Percentiles rank a stretch among this genome's conserved stretches.
Evolutionary conservation across 2,797 vertebrate genomes (phyloP).

Genomic region (Helicolenus hilgendorfi): DNA sequence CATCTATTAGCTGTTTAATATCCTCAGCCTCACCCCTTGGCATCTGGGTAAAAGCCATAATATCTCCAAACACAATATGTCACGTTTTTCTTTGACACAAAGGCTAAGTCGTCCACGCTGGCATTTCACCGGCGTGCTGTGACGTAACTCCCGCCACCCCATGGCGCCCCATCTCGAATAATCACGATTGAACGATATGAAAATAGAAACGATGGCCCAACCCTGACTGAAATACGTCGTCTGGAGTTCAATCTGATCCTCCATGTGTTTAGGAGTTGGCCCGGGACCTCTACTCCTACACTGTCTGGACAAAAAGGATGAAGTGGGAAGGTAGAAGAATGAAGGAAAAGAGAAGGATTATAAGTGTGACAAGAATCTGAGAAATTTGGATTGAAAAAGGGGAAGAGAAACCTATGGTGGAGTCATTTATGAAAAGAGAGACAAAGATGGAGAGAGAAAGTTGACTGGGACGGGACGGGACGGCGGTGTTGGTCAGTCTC

Average conservation of each 20-base stretch:
- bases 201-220: background rate
- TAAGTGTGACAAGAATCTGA: slow-evolving; percentile 8
- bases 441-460: slow-evolving; percentile 19
- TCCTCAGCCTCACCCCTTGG: background rate
- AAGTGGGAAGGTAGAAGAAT: slow-evolving; percentile 53
- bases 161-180: background rate
- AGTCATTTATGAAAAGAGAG: background rate
- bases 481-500: slow-evolving; percentile 52
- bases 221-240: background rate
- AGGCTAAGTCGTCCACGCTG: background rate
- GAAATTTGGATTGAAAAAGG: background rate
- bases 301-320: slow-evolving; percentile 60
- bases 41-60: background rate
- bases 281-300: slow-evolving; percentile 56
- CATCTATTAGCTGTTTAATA: background rate
- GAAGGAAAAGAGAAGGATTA: background rate
- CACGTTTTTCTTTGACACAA: background rate
- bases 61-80: background rate
- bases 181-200: background rate
- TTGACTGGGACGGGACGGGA: slow-evolving; percentile 10
- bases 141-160: background rate
- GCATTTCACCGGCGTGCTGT: background rate
- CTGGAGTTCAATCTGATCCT: background rate
- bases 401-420: background rate
- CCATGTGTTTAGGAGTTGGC: background rate